Base-by-base conservation (phyloP, 2,888 invertebrate species). In the Merodon equestris region DNA sequence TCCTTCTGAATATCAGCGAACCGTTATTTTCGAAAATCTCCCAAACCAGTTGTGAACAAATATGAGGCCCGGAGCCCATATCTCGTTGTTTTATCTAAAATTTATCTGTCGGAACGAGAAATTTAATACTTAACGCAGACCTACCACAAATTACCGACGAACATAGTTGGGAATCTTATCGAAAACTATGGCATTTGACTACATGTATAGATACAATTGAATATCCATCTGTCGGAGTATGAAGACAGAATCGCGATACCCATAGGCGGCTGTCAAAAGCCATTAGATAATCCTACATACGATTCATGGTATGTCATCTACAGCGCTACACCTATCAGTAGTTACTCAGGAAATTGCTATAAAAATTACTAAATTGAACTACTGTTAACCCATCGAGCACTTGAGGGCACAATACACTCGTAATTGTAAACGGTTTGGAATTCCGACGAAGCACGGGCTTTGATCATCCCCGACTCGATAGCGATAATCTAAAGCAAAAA, bases 361-460 rank as follows among this genome's bases (percentile, higher is more conserved):
- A 77, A 77, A 77, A 68, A 61, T 77, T 73, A 77, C 77, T 77
- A 73, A 77, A 77, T 73, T 67, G 73, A 77, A 77, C 77, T 77
- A 77, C 77, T 77, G 77, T 77, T 77, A 77, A 67, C 73, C 73
- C 63, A 73, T 68, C 63, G 67, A 77, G 67, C 67, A 77, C 77
- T 77, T 73, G 77, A 73, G 48, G 61, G 61, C 63, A 53, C 67
- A 61, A 73, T 77, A 73, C 67, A 77, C n/a, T n/a, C n/a, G n/a
- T n/a, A n/a, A 67, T 61, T 72, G 72, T 56, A 60, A 68, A 42
- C 54, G 13, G 48, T 56, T 54, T 50, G 9, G 48, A 77, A 77
- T 67, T 77, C 73, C 58, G 53, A 61, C 61, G 57, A 73, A 73
- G 15, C 36, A 1, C 61, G n/a, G n/a, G 17, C 77, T 77, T 77